Base-by-base conservation (phyloP, 2,888 invertebrate species). In the Baccha elongata region DNA sequence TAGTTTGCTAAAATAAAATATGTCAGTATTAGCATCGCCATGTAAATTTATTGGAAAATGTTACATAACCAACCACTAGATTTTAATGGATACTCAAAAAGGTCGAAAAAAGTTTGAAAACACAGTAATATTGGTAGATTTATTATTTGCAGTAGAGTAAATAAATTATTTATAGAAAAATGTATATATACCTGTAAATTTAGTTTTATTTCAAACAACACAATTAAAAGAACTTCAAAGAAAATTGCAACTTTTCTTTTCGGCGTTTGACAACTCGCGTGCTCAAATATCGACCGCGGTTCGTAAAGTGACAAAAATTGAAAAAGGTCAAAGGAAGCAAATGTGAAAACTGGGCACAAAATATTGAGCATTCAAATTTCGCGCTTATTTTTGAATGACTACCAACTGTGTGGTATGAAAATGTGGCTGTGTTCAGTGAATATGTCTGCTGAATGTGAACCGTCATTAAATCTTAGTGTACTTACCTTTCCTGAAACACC, bases 181-280 rank as follows among this genome's bases (percentile, higher is more conserved):
- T 10, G 32, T 53, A 60, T 65, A 46, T 81, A 40, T 83, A 79
- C 84, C 69, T 84, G 74, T 68, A 4, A 11, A 26, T 87, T 86
- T 81, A 76, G 2, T 58, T 86, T 86, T 86, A 86, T 88, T 88
- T 87, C 88, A 89, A 90, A 90, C 89, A 88, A 88, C 87, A 89
- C 87, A 88, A 88, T 88, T 85, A 88, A 89, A 89, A 89, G 86
- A 89, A 88, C 88, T 89, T 89, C 88, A 89, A 88, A 88, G 88
- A 87, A 89, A 88, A 87, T 85, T 79, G 55, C 80, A 86, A 79
- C 84, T 86, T 74, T 84, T 84, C 87, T 87, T 87, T 86, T 87
- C 81, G 87, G 88, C 87, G 87, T 86, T 87, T 87, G 86, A 86
- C 85, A 85, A 86, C 86, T 88, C 89, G 88, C 89, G 89, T 90